These are phyloP conservation scores for Coreius guichenoti DNA, from an alignment of 2,797 vertebrate species.

Conservation along the genomic window DNA sequence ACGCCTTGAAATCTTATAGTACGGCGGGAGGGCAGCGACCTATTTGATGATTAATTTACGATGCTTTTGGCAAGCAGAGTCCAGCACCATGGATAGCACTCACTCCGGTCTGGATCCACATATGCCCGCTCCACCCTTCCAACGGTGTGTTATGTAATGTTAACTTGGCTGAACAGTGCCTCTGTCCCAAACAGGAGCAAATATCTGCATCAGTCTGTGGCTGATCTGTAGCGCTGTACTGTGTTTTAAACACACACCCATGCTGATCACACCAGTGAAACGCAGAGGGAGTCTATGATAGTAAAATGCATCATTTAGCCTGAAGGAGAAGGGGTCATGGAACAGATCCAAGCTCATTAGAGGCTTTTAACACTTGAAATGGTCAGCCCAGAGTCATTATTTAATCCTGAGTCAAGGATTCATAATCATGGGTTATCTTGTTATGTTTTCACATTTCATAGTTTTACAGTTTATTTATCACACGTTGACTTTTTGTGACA, in stretches of 20 bases:
- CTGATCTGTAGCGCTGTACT: not conserved
- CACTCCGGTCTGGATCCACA: not conserved
- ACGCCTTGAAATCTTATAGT: conserved; percentile 20
- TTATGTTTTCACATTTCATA: not conserved
- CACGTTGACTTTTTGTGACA: not conserved
- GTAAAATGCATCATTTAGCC: not conserved
- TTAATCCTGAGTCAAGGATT: not conserved
- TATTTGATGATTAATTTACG: conserved; percentile 62
- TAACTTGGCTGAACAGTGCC: not conserved
- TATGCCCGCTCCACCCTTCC: not conserved
- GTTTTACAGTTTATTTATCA: not conserved
- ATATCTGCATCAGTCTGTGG: conserved; percentile 4
- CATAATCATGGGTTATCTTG: not conserved
- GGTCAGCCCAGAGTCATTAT: not conserved
- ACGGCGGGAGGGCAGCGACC: conserved; percentile 27
- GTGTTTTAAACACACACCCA: not conserved
- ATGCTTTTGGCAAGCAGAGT: not conserved
- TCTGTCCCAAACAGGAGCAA: conserved; percentile 6
- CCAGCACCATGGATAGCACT: conserved; percentile 74
- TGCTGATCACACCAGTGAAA: not conserved
- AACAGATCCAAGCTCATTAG: not conserved
- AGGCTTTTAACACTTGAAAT: not conserved
- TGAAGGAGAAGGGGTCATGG: not conserved
- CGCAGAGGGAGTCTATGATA: not conserved
- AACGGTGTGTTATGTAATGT: not conserved